phyloP scores from a whole-genome alignment of 35 echinoderm and acorn worm species.

The Apostichopus parvimensis region DNA sequence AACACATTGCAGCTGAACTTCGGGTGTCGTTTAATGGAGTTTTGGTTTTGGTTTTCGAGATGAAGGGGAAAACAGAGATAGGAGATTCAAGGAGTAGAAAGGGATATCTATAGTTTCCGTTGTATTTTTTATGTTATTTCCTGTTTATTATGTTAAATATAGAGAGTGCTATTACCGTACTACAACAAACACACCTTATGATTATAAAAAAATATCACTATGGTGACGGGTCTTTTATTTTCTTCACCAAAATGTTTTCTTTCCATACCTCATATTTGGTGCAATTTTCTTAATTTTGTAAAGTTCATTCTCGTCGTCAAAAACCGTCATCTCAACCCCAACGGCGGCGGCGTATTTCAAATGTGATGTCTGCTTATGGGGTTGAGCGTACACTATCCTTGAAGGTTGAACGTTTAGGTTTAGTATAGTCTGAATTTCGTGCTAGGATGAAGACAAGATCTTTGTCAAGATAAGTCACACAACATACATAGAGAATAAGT shows the following conservation, averaged over 20 bases:
- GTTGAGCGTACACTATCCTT: not conserved
- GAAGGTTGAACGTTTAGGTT: not conserved
- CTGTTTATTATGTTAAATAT: not conserved
- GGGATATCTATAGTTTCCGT: not conserved
- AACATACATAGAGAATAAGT: too few relatives aligned
- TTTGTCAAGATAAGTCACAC: too few relatives aligned
- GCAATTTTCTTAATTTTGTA: conserved; percentile 19
- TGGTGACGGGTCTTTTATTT: too few relatives aligned
- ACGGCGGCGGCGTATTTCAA: not conserved
- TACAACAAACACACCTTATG: not conserved
- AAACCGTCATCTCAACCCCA: not conserved
- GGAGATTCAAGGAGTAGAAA: too few relatives aligned
- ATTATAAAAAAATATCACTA: not conserved
- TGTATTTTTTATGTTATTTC: not conserved
- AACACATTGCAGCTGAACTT: too few relatives aligned
- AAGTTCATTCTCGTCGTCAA: conserved; percentile 28
- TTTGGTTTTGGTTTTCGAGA: too few relatives aligned
- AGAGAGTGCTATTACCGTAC: not conserved
- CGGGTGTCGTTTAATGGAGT: too few relatives aligned
- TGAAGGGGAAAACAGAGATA: too few relatives aligned
- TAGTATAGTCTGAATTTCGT: not conserved
- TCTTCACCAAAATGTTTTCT: not conserved
- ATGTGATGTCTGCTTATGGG: conserved; percentile 15
- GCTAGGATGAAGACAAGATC: not conserved
- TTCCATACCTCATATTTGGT: not conserved